Evolutionary conservation across 2,113 vertebrate genomes (phyloP).

Genomic region (Oenanthe oenanthe): DNA sequence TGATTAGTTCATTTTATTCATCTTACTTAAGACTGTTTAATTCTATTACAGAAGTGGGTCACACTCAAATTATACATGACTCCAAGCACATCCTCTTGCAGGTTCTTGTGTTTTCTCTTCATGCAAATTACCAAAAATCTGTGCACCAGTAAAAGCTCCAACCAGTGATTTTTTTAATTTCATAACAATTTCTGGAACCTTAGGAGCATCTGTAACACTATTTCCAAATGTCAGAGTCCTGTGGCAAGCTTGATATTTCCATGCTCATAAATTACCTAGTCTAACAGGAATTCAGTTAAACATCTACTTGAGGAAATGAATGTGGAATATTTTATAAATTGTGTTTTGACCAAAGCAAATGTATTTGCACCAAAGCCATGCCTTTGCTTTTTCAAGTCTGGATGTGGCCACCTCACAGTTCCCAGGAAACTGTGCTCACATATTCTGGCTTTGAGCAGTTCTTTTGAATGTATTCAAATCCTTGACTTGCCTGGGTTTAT

Average conservation of each 20-base stretch:
- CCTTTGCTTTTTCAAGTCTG: not conserved
- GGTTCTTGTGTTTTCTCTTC: not conserved
- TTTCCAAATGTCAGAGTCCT: not conserved
- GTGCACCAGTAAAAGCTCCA: not conserved
- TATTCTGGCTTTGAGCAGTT: not conserved
- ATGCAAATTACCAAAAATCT: constrained; percentile 8
- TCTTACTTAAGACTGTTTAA: constrained; percentile 5
- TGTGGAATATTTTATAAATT: not conserved
- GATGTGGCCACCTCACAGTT: not conserved
- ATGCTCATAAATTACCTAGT: not conserved
- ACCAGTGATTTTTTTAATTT: not conserved
- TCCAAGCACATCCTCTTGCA: constrained; percentile 31
- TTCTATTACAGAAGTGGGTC: constrained; percentile 30
- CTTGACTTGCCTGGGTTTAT: not conserved
- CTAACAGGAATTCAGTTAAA: not conserved
- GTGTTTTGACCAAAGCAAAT: not conserved
- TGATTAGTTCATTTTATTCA: not conserved
- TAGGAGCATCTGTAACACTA: not conserved
- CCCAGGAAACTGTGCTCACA: not conserved
- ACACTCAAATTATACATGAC: constrained; percentile 25
- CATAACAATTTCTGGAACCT: not conserved
- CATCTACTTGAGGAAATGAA: not conserved
- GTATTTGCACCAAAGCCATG: not conserved
- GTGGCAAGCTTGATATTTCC: not conserved
- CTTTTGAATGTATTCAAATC: not conserved